Conservation (phyloP, 2,797 vertebrate genomes). For the Coreius guichenoti region DNA sequence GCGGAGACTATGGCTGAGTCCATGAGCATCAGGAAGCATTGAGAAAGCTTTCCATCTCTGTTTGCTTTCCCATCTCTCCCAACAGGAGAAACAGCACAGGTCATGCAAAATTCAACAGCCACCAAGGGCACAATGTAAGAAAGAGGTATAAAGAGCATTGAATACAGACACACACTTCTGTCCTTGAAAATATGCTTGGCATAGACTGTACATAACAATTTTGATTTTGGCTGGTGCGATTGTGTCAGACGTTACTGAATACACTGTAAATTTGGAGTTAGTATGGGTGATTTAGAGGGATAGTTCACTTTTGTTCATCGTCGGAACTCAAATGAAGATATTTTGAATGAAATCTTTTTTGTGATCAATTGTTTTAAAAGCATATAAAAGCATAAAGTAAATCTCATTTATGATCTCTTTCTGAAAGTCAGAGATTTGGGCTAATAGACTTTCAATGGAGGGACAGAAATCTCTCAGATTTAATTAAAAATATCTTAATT, state of each 20-base stretch:
- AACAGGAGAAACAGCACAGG: conserved; percentile 30
- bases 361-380: too few species aligned
- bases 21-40: conserved; percentile 55
- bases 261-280: background rate
- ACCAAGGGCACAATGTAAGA: conserved; percentile 42
- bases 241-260: background rate
- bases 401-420: too few species aligned
- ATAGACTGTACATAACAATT: background rate
- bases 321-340: too few species aligned
- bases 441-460: background rate
- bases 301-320: background rate
- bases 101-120: conserved; percentile 61
- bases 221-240: background rate
- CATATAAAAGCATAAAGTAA: too few species aligned
- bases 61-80: conserved; percentile 47
- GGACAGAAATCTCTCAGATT: background rate
- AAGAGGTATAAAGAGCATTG: conserved; percentile 16
- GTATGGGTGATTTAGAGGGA: background rate
- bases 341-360: too few species aligned
- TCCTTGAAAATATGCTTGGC: conserved; percentile 20
- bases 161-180: conserved; percentile 17
- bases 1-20: conserved; percentile 39
- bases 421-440: background rate
- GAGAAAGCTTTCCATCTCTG: conserved; percentile 59
- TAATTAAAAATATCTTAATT: background rate